Conservation (phyloP, 2,113 vertebrate species). For the Xiphophorus couchianus region DNA sequence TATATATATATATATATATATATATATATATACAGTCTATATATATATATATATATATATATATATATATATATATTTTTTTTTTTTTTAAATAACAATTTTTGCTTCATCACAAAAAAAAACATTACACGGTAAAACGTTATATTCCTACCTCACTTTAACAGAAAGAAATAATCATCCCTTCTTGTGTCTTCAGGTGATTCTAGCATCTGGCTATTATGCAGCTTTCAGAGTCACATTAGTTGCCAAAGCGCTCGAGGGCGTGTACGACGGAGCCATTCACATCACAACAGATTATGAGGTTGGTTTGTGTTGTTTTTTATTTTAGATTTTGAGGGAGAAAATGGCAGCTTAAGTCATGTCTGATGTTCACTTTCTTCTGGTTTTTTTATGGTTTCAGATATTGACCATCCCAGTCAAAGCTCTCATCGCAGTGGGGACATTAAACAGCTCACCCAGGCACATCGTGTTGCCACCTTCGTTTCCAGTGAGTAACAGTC, state of each 20-base stretch:
- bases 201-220: constrained; percentile 92
- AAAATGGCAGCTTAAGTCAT: neutral
- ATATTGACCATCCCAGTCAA: constrained; percentile 94
- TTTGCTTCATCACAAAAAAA: too few relatives aligned
- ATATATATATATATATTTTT: too few relatives aligned
- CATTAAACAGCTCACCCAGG: constrained; percentile 87
- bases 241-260: constrained; percentile 91
- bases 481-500: constrained; percentile 91
- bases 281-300: constrained; percentile 98
- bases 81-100: too few relatives aligned
- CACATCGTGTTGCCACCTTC: constrained; percentile 88
- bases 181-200: constrained; percentile 74
- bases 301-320: constrained; percentile 73
- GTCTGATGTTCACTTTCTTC: neutral
- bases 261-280: constrained; percentile 91
- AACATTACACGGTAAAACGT: too few relatives aligned
- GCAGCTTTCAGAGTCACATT: constrained; percentile 93
- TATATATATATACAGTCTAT: too few relatives aligned
- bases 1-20: too few relatives aligned
- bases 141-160: too few relatives aligned
- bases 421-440: constrained; percentile 91
- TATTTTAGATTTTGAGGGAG: neutral
- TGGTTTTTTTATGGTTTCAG: constrained; percentile 62
- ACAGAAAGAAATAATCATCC: neutral
- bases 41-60: too few relatives aligned